Evolutionary conservation across 2,888 invertebrate genomes (phyloP).

Genomic region (Brachyptera putata): DNA sequence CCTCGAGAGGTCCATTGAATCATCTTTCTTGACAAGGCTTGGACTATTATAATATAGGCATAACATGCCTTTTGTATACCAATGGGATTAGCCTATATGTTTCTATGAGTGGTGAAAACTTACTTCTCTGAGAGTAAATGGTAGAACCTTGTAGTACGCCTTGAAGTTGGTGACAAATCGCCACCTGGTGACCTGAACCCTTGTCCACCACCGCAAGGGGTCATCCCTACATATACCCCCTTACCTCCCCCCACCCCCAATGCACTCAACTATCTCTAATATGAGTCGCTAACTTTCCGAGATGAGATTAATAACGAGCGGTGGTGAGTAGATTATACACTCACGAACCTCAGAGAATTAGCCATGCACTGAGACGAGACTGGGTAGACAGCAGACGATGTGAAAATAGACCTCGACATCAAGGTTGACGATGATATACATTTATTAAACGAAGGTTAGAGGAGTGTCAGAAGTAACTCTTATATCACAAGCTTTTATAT

Average conservation of each 20-base stretch:
- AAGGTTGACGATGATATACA: background rate
- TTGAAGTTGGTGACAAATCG: conserved; percentile 49
- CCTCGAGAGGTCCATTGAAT: conserved; percentile 13
- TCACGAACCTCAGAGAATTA: conserved; percentile 7
- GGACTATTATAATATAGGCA: background rate
- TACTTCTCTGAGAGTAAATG: conserved; percentile 39
- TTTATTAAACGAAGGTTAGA: too few relatives aligned
- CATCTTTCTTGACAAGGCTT: conserved; percentile 7
- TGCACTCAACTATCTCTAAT: conserved; percentile 11
- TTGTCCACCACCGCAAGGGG: conserved; percentile 29
- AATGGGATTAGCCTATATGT: conserved; percentile 6
- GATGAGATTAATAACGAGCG: conserved; percentile 19
- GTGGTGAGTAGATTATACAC: conserved; percentile 9
- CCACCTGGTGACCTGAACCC: conserved; percentile 48
- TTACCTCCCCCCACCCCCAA: background rate
- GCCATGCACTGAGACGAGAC: background rate
- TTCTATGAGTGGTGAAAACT: background rate
- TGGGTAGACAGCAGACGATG: background rate
- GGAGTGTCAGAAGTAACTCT: too few relatives aligned
- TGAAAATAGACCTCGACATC: background rate
- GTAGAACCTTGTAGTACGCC: conserved; percentile 47
- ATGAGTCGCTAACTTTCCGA: conserved; percentile 16
- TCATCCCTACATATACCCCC: conserved; percentile 6
- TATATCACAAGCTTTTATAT: too few relatives aligned
- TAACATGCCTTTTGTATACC: background rate